phyloP scores from a whole-genome alignment of 2,113 vertebrate species.

The Plestiodon gilberti region DNA sequence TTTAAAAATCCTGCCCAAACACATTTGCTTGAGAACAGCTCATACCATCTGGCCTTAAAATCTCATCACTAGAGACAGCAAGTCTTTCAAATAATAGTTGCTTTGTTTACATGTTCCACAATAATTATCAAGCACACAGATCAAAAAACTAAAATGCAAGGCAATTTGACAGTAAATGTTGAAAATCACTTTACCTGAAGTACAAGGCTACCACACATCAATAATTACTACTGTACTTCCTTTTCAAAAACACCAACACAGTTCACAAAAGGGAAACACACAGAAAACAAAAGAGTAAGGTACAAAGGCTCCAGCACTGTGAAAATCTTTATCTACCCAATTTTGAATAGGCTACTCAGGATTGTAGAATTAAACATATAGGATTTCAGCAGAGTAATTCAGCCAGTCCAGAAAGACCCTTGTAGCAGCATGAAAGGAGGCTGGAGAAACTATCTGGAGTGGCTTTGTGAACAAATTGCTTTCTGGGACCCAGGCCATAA shows the following conservation, averaged over 20 bases:
- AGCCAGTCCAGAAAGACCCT: not conserved
- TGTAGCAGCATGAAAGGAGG: not conserved
- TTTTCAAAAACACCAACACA: not conserved
- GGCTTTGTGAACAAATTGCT: not conserved
- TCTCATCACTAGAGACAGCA: not conserved
- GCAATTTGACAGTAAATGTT: not conserved
- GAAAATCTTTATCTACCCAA: not conserved
- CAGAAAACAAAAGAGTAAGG: not conserved
- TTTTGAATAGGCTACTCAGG: not conserved
- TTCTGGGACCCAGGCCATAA: not conserved
- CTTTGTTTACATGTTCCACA: not conserved
- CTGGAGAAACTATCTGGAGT: constrained; percentile 1
- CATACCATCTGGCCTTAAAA: not conserved
- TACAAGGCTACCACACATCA: not conserved
- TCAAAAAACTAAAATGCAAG: not conserved
- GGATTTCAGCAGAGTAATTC: not conserved
- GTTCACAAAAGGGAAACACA: not conserved
- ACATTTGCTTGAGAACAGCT: not conserved
- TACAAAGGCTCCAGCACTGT: not conserved
- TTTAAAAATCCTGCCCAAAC: not conserved
- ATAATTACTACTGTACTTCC: not conserved
- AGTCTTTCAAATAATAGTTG: constrained; percentile 1
- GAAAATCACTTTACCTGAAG: not conserved
- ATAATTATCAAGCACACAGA: not conserved
- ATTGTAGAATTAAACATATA: not conserved